Evolutionary conservation across 2,797 vertebrate genomes (phyloP).

Genomic region (Apogon hyalosoma): DNA sequence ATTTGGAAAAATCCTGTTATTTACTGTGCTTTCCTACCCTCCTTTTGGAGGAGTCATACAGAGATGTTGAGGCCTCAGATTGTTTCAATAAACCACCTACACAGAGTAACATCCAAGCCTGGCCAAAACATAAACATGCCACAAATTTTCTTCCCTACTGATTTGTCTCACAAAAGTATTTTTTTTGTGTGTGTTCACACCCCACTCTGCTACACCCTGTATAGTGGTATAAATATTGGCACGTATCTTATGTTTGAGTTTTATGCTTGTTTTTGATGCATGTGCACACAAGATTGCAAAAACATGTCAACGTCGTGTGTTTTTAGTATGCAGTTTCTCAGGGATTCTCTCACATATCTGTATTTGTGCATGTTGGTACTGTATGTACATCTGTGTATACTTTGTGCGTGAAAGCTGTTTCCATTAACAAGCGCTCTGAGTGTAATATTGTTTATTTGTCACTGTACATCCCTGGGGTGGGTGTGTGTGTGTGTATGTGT

Average conservation of each 20-base stretch:
- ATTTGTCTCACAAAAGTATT: conserved; percentile 8
- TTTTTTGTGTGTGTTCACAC: conserved; percentile 4
- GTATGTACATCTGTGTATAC: conserved; percentile 33
- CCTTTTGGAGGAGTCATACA: conserved; percentile 1
- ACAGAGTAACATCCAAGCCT: background rate
- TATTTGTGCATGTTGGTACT: conserved; percentile 30
- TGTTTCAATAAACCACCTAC: conserved; percentile 2
- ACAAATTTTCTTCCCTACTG: conserved; percentile 1
- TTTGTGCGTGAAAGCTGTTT: conserved; percentile 28
- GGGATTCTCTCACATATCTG: conserved; percentile 41
- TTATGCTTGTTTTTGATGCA: conserved; percentile 23
- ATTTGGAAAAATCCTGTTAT: background rate
- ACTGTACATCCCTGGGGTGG: conserved; percentile 19
- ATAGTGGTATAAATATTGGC: conserved; percentile 33
- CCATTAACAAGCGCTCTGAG: conserved; percentile 17
- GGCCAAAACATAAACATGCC: background rate
- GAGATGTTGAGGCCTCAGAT: conserved; percentile 1
- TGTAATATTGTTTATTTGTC: conserved; percentile 39
- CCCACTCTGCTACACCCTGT: background rate
- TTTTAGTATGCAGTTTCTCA: conserved; percentile 22
- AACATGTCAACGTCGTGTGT: conserved; percentile 37
- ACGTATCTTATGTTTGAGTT: conserved; percentile 27
- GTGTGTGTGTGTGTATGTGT: conserved; percentile 1
- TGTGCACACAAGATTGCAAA: conserved; percentile 47
- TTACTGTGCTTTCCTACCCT: background rate